Conservation (phyloP, 2,797 vertebrate genomes). For the Paratrypauchen microcephalus region DNA sequence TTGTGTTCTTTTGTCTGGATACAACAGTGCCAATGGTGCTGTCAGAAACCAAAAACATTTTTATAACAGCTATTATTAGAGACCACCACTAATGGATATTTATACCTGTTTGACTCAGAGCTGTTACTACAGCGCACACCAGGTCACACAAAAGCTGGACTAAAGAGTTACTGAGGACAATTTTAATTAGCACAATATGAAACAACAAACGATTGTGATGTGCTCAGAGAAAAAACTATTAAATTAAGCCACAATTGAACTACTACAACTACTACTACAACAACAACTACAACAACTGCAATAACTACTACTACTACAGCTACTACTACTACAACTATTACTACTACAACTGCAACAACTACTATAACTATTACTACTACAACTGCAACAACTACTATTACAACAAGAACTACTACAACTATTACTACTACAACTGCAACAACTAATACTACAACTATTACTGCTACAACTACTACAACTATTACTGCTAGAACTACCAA, state of each 20-base stretch:
- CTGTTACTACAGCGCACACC: slow-evolving; percentile 36
- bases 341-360: neutral
- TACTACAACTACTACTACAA: too few relatives aligned
- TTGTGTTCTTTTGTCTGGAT: slow-evolving; percentile 41
- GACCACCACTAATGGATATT: slow-evolving; percentile 1
- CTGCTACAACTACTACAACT: neutral
- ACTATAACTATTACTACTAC: neutral
- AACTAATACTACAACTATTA: neutral
- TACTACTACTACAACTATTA: too few relatives aligned
- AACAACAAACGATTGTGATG: slow-evolving; percentile 17
- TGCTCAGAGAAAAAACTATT: neutral
- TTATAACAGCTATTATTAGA: slow-evolving; percentile 60
- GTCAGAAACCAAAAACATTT: slow-evolving; percentile 48
- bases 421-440: neutral
- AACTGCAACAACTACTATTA: neutral
- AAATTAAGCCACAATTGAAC: neutral
- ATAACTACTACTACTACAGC: neutral
- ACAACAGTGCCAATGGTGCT: slow-evolving; percentile 19
- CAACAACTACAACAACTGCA: neutral
- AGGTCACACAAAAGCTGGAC: slow-evolving; percentile 18
- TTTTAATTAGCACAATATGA: slow-evolving; percentile 47
- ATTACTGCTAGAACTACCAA: too few relatives aligned
- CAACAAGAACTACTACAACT: neutral
- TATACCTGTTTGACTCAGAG: slow-evolving; percentile 39
- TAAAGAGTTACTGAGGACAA: slow-evolving; percentile 34